These are phyloP conservation scores for Patiria pectinifera DNA, from an alignment of 53 echinoderm and acorn worm genomes.

Conservation along the genomic window DNA sequence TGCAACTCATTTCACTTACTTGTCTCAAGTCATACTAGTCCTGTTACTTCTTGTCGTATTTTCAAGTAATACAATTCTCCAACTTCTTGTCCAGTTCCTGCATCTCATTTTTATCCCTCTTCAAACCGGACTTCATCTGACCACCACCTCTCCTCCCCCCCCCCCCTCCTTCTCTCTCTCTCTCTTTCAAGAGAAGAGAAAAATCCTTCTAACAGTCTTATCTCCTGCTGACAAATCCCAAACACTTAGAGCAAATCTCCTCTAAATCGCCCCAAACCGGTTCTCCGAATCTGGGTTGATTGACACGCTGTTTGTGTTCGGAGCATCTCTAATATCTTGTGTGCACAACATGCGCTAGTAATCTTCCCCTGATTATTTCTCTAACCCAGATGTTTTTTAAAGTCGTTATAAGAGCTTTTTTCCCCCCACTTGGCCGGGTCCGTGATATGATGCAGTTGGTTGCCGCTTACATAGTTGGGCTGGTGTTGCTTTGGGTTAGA, in stretches of 20 bases:
- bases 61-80: too few relatives aligned
- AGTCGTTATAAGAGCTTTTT: conserved; percentile 4
- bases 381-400: conserved; percentile 52
- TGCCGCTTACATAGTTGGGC: neutral
- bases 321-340: conserved; percentile 28
- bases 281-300: conserved; percentile 49
- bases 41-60: too few relatives aligned
- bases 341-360: conserved; percentile 54
- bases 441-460: conserved; percentile 25
- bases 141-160: neutral
- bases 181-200: neutral
- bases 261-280: neutral
- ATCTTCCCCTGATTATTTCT: conserved; percentile 47
- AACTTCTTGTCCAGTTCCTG: too few relatives aligned
- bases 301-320: conserved; percentile 46
- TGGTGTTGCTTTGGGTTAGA: neutral
- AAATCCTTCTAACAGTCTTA: conserved; percentile 44
- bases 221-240: conserved; percentile 41
- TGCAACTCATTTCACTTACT: too few relatives aligned
- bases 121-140: neutral
- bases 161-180: neutral
- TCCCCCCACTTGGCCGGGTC: neutral
- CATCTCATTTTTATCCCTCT: neutral
- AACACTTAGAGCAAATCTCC: conserved; percentile 29
- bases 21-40: too few relatives aligned